Percentiles rank a stretch among this genome's conserved stretches.
Conservation (phyloP, 2,888 invertebrate genomes). For the Spatulosminthurus flaviceps region DNA sequence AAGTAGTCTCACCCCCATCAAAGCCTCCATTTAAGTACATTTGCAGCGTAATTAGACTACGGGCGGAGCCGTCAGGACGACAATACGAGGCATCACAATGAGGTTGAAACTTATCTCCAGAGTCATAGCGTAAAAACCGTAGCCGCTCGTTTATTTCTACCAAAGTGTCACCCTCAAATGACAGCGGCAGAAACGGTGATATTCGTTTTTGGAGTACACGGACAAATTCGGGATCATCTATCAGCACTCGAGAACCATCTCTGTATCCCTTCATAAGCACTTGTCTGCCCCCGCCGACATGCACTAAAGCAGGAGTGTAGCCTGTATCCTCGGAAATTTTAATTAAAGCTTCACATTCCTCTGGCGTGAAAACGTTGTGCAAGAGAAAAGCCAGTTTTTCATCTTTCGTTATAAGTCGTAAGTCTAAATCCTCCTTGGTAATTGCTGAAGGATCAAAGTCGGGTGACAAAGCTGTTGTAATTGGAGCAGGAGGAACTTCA, state of each 20-base stretch:
- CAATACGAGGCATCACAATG: constrained; percentile 31
- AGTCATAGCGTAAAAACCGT: constrained; percentile 27
- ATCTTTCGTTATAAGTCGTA: constrained; percentile 9
- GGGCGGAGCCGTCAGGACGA: background rate
- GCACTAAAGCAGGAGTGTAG: constrained; percentile 19
- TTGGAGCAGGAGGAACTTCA: background rate
- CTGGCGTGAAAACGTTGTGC: constrained; percentile 19
- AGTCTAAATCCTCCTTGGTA: constrained; percentile 28
- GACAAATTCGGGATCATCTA: constrained; percentile 42
- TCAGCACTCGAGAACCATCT: constrained; percentile 33
- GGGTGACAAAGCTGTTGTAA: background rate
- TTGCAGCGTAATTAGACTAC: constrained; percentile 32
- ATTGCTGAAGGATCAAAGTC: constrained; percentile 29
- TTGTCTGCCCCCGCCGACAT: background rate
- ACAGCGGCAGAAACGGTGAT: constrained; percentile 4
- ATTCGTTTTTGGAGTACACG: constrained; percentile 17
- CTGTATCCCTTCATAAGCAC: constrained; percentile 14
- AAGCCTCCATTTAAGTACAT: constrained; percentile 41
- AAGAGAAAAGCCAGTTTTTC: constrained; percentile 34
- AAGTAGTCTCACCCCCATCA: constrained; percentile 42
- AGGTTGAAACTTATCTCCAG: constrained; percentile 21
- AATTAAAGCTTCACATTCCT: constrained; percentile 30
- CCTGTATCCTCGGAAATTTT: constrained; percentile 29
- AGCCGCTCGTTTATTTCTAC: constrained; percentile 42
- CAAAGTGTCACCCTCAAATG: constrained; percentile 4